These are phyloP conservation scores for Macrophya annulata DNA, from an alignment of 2,888 invertebrate species.

Conservation along the genomic window DNA sequence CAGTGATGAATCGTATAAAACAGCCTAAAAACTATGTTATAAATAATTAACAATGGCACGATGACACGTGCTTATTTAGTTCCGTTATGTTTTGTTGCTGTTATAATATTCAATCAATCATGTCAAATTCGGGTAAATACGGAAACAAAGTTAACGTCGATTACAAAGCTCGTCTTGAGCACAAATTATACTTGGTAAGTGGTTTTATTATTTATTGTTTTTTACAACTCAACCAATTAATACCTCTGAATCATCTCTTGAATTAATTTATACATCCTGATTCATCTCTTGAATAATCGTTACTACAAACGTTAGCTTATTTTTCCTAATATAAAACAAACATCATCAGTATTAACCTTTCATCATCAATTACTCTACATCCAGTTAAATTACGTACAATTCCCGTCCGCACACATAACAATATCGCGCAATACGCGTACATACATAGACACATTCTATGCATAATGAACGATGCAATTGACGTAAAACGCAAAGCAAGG, in stretches of 20 bases:
- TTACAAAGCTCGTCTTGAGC: constrained; percentile 83
- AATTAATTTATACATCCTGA: no score
- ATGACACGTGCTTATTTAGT: constrained; percentile 59
- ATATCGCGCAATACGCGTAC: neutral
- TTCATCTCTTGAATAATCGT: neutral
- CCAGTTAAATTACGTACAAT: constrained; percentile 33
- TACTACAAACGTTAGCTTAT: neutral
- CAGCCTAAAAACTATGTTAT: neutral
- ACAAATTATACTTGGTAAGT: constrained; percentile 83
- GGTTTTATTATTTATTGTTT: neutral
- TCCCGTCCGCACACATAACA: constrained; percentile 11
- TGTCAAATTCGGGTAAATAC: constrained; percentile 74
- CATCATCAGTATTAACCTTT: neutral
- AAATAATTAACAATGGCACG: constrained; percentile 53
- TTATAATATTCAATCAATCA: constrained; percentile 71
- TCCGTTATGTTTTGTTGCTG: constrained; percentile 63
- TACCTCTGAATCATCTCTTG: neutral
- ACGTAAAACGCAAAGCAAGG: neutral
- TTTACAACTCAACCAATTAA: neutral
- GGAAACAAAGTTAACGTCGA: constrained; percentile 78
- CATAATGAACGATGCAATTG: constrained; percentile 31
- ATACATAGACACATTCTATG: neutral
- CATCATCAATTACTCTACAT: neutral
- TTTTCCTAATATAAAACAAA: neutral
- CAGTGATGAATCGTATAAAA: constrained; percentile 25